These are phyloP conservation scores for Heliornis fulica DNA, from an alignment of 2,113 vertebrate species.

Conservation along the genomic window DNA sequence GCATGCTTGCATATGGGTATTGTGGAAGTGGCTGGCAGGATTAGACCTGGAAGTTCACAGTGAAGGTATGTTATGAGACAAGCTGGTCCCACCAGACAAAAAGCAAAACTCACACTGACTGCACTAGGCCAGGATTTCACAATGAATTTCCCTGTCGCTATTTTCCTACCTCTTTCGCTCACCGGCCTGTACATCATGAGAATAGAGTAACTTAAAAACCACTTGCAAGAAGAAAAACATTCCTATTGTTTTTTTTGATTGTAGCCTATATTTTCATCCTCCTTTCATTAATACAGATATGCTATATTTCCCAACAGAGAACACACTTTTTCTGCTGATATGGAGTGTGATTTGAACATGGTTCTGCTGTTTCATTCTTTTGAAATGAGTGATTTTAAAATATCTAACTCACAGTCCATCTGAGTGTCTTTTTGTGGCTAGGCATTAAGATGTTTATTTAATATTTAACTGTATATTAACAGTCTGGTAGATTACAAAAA, in stretches of 20 bases:
- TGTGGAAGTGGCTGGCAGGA: background rate
- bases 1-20: background rate
- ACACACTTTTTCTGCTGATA: background rate
- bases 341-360: background rate
- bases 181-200: background rate
- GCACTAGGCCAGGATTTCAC: background rate
- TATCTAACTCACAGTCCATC: background rate
- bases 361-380: background rate
- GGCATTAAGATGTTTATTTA: too few relatives aligned
- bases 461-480: background rate
- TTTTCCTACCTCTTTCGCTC: background rate
- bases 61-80: background rate
- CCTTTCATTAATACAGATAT: background rate
- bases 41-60: background rate
- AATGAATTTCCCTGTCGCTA: background rate
- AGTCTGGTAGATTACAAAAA: background rate
- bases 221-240: background rate
- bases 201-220: background rate
- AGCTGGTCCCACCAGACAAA: accelerated
- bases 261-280: background rate
- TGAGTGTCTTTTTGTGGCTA: background rate
- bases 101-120: background rate
- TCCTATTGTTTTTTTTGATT: too few relatives aligned
- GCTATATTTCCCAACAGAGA: background rate
- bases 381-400: background rate